These are phyloP conservation scores for Emys orbicularis DNA, from an alignment of 2,797 vertebrate genomes.

Conservation along the genomic window DNA sequence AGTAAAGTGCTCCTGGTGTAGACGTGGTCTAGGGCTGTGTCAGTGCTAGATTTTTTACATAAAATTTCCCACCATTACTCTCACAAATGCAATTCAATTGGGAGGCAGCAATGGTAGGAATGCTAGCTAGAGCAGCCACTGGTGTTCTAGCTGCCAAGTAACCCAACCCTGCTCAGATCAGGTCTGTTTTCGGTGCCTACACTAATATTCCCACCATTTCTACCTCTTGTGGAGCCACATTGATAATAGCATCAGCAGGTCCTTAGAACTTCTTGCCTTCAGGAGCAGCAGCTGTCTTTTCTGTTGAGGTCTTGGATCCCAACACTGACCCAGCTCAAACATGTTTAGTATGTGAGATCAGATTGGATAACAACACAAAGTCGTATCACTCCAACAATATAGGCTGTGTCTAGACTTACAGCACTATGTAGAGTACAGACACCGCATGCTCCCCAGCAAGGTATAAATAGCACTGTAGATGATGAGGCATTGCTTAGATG, in stretches of 20 bases:
- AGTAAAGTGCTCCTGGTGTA: neutral
- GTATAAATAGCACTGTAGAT: neutral
- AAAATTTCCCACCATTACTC: neutral
- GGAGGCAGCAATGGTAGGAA: neutral
- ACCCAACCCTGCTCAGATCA: neutral
- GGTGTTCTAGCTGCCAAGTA: neutral
- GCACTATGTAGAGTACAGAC: neutral
- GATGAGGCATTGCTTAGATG: neutral
- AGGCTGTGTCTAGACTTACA: neutral
- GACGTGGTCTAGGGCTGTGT: neutral
- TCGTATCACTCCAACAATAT: neutral
- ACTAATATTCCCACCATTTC: neutral
- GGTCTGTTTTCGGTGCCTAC: neutral
- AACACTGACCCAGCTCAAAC: neutral
- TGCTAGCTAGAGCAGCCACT: neutral
- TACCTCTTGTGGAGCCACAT: neutral
- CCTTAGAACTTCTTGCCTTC: neutral
- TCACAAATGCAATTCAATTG: neutral
- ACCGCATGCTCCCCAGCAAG: neutral
- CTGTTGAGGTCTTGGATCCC: neutral
- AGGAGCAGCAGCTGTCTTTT: constrained; percentile 32
- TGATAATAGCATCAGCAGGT: neutral
- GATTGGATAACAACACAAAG: neutral
- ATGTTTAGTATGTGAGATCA: neutral
- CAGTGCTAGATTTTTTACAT: neutral